Evolutionary conservation across 2,888 invertebrate genomes (phyloP).

Genomic region (Nowickia ferox): DNA sequence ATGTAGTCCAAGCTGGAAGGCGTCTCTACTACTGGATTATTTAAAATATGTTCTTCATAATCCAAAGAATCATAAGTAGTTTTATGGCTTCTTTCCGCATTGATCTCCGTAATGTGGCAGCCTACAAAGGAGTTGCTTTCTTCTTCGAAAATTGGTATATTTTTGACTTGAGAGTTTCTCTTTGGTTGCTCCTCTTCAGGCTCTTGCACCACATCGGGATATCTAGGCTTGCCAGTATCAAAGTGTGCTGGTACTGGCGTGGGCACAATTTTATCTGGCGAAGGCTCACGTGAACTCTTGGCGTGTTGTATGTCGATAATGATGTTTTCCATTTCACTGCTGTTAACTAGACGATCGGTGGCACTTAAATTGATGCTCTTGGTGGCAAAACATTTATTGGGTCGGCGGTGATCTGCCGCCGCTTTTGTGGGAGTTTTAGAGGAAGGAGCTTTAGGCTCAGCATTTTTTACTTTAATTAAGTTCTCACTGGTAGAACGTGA

Average conservation of each 20-base stretch:
- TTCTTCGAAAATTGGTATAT: conserved; percentile 85
- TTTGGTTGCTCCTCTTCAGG: conserved; percentile 87
- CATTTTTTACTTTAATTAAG: conserved; percentile 83
- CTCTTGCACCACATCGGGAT: conserved; percentile 89
- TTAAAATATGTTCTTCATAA: conserved; percentile 74
- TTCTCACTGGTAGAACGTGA: conserved; percentile 85
- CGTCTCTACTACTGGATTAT: conserved; percentile 83
- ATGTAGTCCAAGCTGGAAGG: conserved; percentile 84
- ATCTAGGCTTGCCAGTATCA: conserved; percentile 86
- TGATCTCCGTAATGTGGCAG: conserved; percentile 85
- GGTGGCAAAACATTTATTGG: conserved; percentile 84
- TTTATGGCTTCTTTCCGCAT: conserved; percentile 81
- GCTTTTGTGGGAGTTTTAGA: conserved; percentile 69
- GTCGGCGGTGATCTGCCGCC: conserved; percentile 76
- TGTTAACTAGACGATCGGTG: conserved; percentile 84
- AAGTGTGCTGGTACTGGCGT: conserved; percentile 85
- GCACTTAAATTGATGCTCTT: conserved; percentile 84
- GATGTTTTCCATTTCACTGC: conserved; percentile 85
- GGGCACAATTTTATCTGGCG: conserved; percentile 89
- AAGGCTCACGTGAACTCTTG: conserved; percentile 90
- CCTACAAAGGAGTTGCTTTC: conserved; percentile 83
- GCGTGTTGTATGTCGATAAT: conserved; percentile 88
- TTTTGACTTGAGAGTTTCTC: conserved; percentile 82
- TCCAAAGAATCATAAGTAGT: conserved; percentile 81
- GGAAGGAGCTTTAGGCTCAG: conserved; percentile 74